These are phyloP conservation scores for Argya squamiceps DNA, from an alignment of 2,797 vertebrate genomes.

Conservation along the genomic window DNA sequence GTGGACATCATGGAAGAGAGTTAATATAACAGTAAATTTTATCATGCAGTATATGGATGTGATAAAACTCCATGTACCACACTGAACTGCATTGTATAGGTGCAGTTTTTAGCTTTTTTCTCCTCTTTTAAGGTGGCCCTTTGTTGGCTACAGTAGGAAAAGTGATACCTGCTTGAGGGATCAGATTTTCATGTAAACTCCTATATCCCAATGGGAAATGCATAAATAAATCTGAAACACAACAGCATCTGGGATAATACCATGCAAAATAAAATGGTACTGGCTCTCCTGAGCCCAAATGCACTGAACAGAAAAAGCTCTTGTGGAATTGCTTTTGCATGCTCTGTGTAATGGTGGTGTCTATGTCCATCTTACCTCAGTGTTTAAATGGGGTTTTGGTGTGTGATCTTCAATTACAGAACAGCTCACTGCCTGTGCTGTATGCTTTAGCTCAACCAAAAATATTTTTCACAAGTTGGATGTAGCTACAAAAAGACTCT, in stretches of 20 bases:
- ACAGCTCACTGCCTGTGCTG: neutral
- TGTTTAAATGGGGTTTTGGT: neutral
- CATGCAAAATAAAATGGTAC: neutral
- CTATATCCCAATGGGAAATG: neutral
- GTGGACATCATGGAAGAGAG: neutral
- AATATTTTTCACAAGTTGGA: neutral
- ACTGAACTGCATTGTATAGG: rapidly evolving
- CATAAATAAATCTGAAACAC: neutral
- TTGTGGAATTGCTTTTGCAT: neutral
- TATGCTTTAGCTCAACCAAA: neutral
- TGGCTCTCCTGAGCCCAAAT: neutral
- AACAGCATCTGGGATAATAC: neutral
- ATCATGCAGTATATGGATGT: neutral
- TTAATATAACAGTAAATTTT: neutral
- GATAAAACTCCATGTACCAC: neutral
- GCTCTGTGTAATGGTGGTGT: neutral
- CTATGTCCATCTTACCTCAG: neutral
- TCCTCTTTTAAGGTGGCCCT: neutral
- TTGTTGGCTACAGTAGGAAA: neutral
- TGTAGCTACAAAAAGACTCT: neutral
- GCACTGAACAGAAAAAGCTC: neutral
- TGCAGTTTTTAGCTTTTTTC: neutral
- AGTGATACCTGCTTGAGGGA: neutral
- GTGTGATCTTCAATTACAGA: neutral
- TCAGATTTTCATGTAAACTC: neutral